Evolutionary conservation across 2,888 invertebrate genomes (phyloP).

Genomic region (Hipparchia sbordonii): DNA sequence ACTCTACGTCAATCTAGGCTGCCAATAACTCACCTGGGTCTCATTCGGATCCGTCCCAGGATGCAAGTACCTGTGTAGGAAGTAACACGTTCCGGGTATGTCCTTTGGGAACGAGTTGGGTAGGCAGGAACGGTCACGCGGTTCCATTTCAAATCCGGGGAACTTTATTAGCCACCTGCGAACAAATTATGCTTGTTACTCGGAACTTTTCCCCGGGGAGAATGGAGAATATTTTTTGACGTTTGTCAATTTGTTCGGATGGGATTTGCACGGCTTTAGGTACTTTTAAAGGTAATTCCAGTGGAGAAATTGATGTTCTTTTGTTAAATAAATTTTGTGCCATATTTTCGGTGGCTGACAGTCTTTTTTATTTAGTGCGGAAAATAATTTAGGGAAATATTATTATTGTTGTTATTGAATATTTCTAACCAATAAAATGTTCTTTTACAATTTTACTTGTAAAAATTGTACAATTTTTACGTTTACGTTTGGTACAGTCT

Average conservation of each 20-base stretch:
- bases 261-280: background rate
- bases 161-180: constrained; percentile 89
- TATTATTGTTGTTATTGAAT: too few relatives aligned
- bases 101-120: constrained; percentile 93
- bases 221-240: background rate
- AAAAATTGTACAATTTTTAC: too few relatives aligned
- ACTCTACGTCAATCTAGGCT: background rate
- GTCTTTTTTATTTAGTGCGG: too few relatives aligned
- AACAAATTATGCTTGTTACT: constrained; percentile 45
- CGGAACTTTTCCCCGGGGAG: constrained; percentile 15
- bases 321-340: background rate
- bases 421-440: too few relatives aligned
- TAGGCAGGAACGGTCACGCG: constrained; percentile 88
- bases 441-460: too few relatives aligned
- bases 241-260: background rate
- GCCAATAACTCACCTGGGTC: constrained; percentile 74
- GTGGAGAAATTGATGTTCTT: too few relatives aligned
- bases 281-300: background rate
- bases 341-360: background rate
- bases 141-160: constrained; percentile 90
- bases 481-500: too few relatives aligned
- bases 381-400: too few relatives aligned
- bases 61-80: constrained; percentile 90
- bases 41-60: constrained; percentile 84
- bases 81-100: constrained; percentile 92